Conservation (phyloP, 92 coral and sea anemone species). For the Zoanthus sansibaricus region DNA sequence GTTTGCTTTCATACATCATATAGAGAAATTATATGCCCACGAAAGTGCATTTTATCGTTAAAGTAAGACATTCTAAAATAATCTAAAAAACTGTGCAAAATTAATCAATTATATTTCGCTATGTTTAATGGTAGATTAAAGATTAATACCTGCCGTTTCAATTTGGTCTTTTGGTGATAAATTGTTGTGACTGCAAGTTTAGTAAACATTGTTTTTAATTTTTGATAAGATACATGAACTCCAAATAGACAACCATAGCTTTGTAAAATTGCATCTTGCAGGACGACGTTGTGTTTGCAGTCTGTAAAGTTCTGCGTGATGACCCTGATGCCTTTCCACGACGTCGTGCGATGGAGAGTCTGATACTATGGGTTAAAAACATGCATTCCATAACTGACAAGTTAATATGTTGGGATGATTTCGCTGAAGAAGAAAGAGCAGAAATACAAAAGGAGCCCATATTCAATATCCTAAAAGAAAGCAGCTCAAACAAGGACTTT, state of each 20-base stretch:
- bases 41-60: no score
- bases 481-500: background rate
- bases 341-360: conserved; percentile 76
- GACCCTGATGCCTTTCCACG: conserved; percentile 96
- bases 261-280: conserved; percentile 17
- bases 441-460: background rate
- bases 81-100: no score
- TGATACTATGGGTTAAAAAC: conserved; percentile 66
- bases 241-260: background rate
- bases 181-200: no score
- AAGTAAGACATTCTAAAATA: no score
- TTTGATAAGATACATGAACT: no score
- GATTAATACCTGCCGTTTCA: no score
- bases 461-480: background rate
- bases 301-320: conserved; percentile 53
- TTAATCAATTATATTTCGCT: no score
- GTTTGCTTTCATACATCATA: no score
- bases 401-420: conserved; percentile 5
- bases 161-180: no score
- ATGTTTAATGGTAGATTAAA: no score
- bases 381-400: conserved; percentile 61
- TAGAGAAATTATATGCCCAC: no score
- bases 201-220: background rate
- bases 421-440: background rate
- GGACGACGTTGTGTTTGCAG: conserved; percentile 68